Conservation (phyloP, 2,113 vertebrate genomes). For the Pelobates fuscus region DNA sequence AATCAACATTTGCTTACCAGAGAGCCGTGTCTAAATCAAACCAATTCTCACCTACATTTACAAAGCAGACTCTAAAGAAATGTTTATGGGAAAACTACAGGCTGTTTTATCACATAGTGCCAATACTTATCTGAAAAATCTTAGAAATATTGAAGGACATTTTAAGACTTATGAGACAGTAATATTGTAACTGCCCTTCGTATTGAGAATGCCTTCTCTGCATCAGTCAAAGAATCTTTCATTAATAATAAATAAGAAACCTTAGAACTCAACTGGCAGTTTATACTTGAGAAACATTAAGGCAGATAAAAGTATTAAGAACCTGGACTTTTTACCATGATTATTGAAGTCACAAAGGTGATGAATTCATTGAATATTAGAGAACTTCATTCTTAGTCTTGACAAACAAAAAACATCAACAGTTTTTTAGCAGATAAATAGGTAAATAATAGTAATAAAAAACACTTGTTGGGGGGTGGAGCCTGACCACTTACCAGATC, state of each 20-base stretch:
- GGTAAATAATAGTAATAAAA: too few species aligned
- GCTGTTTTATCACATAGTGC: conserved; percentile 17
- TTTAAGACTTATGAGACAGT: conserved; percentile 5
- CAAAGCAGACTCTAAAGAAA: not conserved
- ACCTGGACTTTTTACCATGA: conserved; percentile 5
- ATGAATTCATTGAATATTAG: too few species aligned
- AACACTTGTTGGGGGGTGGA: too few species aligned
- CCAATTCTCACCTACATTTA: conserved; percentile 10
- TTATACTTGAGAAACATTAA: not conserved
- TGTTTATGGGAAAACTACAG: conserved; percentile 9
- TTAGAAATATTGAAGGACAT: conserved; percentile 13
- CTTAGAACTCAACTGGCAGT: not conserved
- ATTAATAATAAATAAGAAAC: conserved; percentile 13
- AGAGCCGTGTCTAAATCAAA: conserved; percentile 30
- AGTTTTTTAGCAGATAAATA: too few species aligned
- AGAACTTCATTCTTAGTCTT: too few species aligned
- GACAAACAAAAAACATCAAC: too few species aligned
- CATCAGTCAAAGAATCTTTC: conserved; percentile 9
- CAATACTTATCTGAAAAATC: not conserved
- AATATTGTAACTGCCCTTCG: not conserved
- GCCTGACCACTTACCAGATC: too few species aligned
- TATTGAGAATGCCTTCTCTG: conserved; percentile 6
- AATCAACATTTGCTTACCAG: conserved; percentile 28
- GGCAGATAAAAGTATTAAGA: conserved; percentile 3
- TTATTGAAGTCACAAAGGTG: not conserved